Conservation (phyloP, 2,797 vertebrate genomes). For the Betta splendens region DNA sequence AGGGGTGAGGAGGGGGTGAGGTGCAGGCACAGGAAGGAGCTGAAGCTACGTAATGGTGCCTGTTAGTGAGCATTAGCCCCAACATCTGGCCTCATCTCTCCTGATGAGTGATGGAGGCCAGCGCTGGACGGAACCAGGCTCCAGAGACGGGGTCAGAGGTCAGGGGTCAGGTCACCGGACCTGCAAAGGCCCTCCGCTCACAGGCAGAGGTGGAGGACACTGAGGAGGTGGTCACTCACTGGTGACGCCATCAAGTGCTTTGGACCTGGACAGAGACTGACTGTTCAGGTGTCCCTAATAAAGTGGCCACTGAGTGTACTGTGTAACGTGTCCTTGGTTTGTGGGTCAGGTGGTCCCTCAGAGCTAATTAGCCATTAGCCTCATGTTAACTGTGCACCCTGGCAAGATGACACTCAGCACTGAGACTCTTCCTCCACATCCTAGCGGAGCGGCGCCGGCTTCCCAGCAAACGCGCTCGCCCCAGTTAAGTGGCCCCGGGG, state of each 20-base stretch:
- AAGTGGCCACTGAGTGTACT: too few relatives aligned
- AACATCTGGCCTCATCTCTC: constrained; percentile 14
- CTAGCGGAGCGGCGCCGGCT: constrained; percentile 1
- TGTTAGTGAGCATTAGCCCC: constrained; percentile 12
- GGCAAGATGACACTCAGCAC: not conserved
- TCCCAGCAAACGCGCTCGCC: constrained; percentile 1
- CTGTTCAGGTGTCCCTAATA: too few relatives aligned
- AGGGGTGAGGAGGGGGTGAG: constrained; percentile 1
- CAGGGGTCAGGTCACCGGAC: too few relatives aligned
- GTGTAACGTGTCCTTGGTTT: too few relatives aligned
- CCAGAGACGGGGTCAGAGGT: too few relatives aligned
- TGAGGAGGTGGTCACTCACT: too few relatives aligned
- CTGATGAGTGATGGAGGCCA: too few relatives aligned
- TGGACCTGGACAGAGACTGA: too few relatives aligned
- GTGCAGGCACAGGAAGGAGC: not conserved
- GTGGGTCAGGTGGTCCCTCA: not conserved
- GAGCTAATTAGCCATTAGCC: not conserved
- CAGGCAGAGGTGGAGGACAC: too few relatives aligned
- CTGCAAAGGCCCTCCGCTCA: too few relatives aligned
- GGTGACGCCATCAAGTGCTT: too few relatives aligned
- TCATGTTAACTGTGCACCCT: not conserved
- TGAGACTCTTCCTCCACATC: constrained; percentile 7
- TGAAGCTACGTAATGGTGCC: constrained; percentile 14
- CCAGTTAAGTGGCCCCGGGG: constrained; percentile 33
- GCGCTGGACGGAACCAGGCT: too few relatives aligned